Evolutionary conservation across 2,113 vertebrate genomes (phyloP), one percentile per base, ranked within the genome.

Genomic region (Reinhardtius hippoglossoides): DNA sequence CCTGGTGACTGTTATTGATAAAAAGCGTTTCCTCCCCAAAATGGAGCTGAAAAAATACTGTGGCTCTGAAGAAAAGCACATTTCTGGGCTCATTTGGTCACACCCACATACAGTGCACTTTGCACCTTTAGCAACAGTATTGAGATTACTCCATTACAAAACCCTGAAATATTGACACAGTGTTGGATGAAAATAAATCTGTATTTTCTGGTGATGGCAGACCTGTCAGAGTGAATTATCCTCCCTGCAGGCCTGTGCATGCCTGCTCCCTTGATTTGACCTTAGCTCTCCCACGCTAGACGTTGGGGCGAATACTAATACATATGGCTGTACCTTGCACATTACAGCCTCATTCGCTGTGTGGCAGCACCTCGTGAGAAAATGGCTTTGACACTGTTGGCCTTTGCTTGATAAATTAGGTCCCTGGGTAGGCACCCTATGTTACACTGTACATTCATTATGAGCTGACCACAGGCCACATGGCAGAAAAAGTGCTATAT

Each of bases 61-160:
- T 70, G 24, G 54, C 40, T 35, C 6, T 16, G 65, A 35, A 56
- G 65, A 61, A 80, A 62, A 70, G n/a, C 21, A 16, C 20, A 68
- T 76, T 55, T 16, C 35, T 23, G 26, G 40, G 26, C 60, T 75
- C 46, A 74, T 71, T 79, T 61, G 69, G 58, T 70, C 76, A 63
- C 54, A 61, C 35, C 20, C 24, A 46, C 71, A 54, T 31, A 9
- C 18, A 1, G 8, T 37, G 18, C 48, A 27, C 26, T 66, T 5
- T 52, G 15, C 46, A 50, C 58, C 66, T 70, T 80, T 16, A 68
- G 16, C 72, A 60, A 70, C 37, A 93, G 23, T 9, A 93, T 91
- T 68, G 94, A 95, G 83, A 96, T 95, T 83, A 93, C 95, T 83
- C 95, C 95, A 7, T 90, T 94, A 46, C 92, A 94, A 65, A 95